Base-by-base conservation (phyloP, 2,888 invertebrate genomes). In the Drosophila heteroneura region DNA sequence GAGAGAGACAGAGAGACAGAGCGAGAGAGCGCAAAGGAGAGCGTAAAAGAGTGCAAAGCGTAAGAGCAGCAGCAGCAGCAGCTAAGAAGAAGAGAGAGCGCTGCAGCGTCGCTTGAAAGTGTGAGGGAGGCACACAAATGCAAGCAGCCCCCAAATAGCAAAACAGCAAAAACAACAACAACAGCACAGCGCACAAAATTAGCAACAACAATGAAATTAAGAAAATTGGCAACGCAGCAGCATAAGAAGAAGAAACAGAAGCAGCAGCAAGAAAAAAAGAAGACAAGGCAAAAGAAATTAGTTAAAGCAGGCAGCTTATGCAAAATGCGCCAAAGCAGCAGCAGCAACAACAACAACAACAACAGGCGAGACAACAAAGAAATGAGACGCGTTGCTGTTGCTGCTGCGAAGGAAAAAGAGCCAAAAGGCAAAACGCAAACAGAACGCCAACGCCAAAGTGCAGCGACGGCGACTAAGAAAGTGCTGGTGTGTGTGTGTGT, bases 381-480 rank as follows among this genome's bases (percentile, higher is more conserved):
- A 85, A 81, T 80, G 81, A 68, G 81, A 72, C 65, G 67, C 78
- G 54, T 57, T 39, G 70, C 73, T 70, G 70, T 62, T 62, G 61
- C 52, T 68, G 64, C 65, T 72, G 77, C 35, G 78, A 82, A 80
- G 74, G 61, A 80, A 82, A 70, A 82, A 80, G 69, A 71, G 75
- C 70, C 76, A 82, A 88, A 85, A 76, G 71, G 84, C 85, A 81
- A 83, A 89, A 77, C 68, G 79, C 83, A 89, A 81, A 44, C n/a
- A 57, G 85, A 85, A 85, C 90, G 86, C 89, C 87, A 86, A 89
- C 87, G 85, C 89, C 76, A 83, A 90, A 88, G 72, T 90, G 83
- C 86, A 90, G 81, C 81, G 53, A 79, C 79, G 62, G 59, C 73
- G 66, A 69, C 74, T 77, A 89, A 87, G 87, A 89, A 90, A 90